Conservation (phyloP, 2,797 vertebrate genomes). For the Lerista edwardsae region DNA sequence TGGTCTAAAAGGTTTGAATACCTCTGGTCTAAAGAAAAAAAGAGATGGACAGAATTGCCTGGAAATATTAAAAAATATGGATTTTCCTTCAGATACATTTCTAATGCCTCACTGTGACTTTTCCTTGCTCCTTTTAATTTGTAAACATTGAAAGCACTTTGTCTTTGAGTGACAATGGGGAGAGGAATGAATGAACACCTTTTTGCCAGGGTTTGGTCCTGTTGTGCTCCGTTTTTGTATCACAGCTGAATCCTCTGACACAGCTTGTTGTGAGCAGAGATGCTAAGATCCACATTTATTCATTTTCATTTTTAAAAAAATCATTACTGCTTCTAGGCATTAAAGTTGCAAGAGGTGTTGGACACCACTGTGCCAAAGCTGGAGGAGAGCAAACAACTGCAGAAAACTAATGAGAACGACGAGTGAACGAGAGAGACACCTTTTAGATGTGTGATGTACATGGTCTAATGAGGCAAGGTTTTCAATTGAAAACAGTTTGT, state of each 20-base stretch:
- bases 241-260: not conserved
- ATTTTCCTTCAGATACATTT: not conserved
- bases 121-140: not conserved
- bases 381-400: slow-evolving; percentile 42
- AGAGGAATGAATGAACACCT: not conserved
- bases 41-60: slow-evolving; percentile 26
- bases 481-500: slow-evolving; percentile 16
- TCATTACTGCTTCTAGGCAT: slow-evolving; percentile 27
- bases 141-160: not conserved
- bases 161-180: not conserved
- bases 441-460: not conserved
- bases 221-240: not conserved
- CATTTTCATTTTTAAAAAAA: not conserved
- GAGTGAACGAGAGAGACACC: slow-evolving; percentile 8
- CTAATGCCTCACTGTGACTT: not conserved
- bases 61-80: not conserved
- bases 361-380: slow-evolving; percentile 40
- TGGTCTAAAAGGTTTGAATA: no score
- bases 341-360: slow-evolving; percentile 53
- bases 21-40: no score
- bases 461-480: slow-evolving; percentile 23
- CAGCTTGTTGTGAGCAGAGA: not conserved
- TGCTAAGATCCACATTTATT: not conserved
- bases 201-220: not conserved
- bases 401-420: slow-evolving; percentile 57